A percentile compares a stretch with the other conserved stretches of the same genome.
These are phyloP conservation scores for Ascidia mentula DNA, from an alignment of 23 tunicate species.

Conservation along the genomic window DNA sequence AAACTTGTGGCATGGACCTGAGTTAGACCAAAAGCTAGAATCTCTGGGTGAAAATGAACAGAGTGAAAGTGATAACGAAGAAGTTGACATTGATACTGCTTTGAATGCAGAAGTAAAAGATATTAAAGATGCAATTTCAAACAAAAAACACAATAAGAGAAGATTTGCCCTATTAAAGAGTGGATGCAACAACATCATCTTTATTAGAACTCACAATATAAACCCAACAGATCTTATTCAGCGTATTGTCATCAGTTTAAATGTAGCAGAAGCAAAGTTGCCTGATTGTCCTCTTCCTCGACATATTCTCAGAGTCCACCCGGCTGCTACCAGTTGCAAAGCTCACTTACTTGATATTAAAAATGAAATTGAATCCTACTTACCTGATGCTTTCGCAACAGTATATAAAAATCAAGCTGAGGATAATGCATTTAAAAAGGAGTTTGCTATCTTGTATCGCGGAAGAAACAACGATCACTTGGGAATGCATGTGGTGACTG, in stretches of 20 bases:
- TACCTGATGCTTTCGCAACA: conserved; percentile 35
- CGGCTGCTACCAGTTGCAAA: conserved; percentile 50
- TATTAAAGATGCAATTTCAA: neutral
- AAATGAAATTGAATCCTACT: conserved; percentile 23
- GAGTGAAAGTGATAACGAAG: conserved; percentile 19
- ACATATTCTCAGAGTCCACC: conserved; percentile 66
- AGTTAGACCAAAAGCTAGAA: neutral
- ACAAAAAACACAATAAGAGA: neutral
- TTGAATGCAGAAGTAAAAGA: conserved; percentile 5
- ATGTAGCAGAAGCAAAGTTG: conserved; percentile 19
- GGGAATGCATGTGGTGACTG: conserved; percentile 26
- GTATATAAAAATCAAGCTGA: neutral
- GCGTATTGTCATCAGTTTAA: conserved; percentile 25
- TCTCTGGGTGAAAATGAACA: neutral
- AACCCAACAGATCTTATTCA: conserved; percentile 48
- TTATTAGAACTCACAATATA: conserved; percentile 37
- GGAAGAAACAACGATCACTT: conserved; percentile 62
- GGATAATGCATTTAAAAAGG: conserved; percentile 13
- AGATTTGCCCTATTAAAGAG: conserved; percentile 57
- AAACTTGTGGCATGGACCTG: conserved; percentile 60
- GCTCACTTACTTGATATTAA: conserved; percentile 50
- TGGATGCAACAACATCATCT: conserved; percentile 73
- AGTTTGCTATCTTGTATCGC: conserved; percentile 56
- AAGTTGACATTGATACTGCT: conserved; percentile 50
- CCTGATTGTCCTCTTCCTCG: conserved; percentile 25